Evolutionary conservation across 2,888 invertebrate genomes (phyloP), one percentile per base, ranked within the genome.

Genomic region (Perizoma flavofasciatum): DNA sequence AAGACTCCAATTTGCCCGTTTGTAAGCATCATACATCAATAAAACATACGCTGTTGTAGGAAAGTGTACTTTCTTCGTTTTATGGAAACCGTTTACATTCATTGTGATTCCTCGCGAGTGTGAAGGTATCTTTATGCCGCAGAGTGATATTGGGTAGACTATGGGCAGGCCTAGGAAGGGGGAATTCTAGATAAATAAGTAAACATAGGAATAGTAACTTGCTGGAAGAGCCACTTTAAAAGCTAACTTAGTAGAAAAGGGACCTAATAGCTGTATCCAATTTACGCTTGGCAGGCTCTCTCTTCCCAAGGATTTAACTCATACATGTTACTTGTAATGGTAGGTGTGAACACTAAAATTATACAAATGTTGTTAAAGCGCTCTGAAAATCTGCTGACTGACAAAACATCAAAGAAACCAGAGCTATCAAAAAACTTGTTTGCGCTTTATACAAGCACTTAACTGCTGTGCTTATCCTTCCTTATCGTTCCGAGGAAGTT

Each of bases 1-100:
- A 52, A 43, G 51, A 22, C 50, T 44, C 40, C 53, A 54, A 47
- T 48, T 60, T 61, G 54, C 59, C 49, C 35, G 65, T 65, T 66
- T 53, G 53, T 62, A 50, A 55, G 65, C 66, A 57, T 61, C 56
- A 65, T 57, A 56, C 70, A 75, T 77, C 69, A 71, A 71, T 73
- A 73, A 77, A 73, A 69, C 73, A 73, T 72, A 62, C 58, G 53
- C 54, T 35, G 44, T 49, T 50, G 62, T 35, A 69, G 60, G 79
- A 81, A 82, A 81, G 82, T 69, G 22, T 41, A 70, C 81, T 81
- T 82, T 82, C 81, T 66, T 77, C 68, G 64, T 77, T 79, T 80
- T 80, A 71, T 78, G 80, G 75, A 79, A 81, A 80, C 74, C 53
- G 59, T 37, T 61, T 56, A 63, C 40, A 35, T 61, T 59, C 52